These are phyloP conservation scores for Scaptomyza graminum DNA, from an alignment of 1,140 invertebrate genomes.

Conservation along the genomic window DNA sequence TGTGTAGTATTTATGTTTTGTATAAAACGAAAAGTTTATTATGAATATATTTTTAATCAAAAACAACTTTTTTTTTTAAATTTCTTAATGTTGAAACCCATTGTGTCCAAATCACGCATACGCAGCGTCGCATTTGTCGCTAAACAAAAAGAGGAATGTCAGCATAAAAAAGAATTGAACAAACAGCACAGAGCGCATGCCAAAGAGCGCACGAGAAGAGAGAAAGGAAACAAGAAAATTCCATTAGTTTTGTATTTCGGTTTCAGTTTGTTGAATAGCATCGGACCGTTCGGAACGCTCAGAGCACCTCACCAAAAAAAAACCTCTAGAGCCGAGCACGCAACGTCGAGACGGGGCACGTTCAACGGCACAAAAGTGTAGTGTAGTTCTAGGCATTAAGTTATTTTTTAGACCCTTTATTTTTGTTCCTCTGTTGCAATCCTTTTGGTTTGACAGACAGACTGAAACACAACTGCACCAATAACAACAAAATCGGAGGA, in stretches of 20 bases:
- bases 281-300: slow-evolving; percentile 69
- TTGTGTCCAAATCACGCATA: slow-evolving; percentile 46
- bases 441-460: slow-evolving; percentile 13
- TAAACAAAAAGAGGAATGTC: slow-evolving; percentile 36
- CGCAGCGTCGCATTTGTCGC: slow-evolving; percentile 65
- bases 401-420: slow-evolving; percentile 8
- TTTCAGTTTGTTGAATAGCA: slow-evolving; percentile 77
- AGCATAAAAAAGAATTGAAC: slow-evolving; percentile 41
- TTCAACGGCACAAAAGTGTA: slow-evolving; percentile 49
- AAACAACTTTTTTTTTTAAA: too few relatives aligned
- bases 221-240: slow-evolving; percentile 41
- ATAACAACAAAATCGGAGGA: background rate
- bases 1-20: too few relatives aligned
- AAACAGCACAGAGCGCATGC: slow-evolving; percentile 44
- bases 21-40: too few relatives aligned
- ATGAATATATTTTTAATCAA: too few relatives aligned
- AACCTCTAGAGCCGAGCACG: slow-evolving; percentile 37
- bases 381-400: slow-evolving; percentile 51
- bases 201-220: background rate
- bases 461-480: background rate
- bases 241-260: slow-evolving; percentile 50
- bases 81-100: background rate
- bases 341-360: slow-evolving; percentile 47
- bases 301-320: slow-evolving; percentile 21
- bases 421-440: slow-evolving; percentile 29